Conservation (phyloP, 2,113 vertebrate genomes). For the Heteronetta atricapilla region DNA sequence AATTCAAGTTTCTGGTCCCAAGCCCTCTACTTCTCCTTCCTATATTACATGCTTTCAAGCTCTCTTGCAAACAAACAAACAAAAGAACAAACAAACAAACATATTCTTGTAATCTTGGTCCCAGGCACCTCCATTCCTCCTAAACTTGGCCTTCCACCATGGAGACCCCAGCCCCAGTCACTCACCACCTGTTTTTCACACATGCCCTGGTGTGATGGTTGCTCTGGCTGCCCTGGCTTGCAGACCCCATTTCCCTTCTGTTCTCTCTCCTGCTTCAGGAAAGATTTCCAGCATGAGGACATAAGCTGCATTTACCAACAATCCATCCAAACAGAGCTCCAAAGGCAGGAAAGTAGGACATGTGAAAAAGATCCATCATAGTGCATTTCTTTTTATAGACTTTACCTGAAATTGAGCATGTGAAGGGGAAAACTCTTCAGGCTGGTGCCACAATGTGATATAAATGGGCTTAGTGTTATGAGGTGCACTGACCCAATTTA, state of each 20-base stretch:
- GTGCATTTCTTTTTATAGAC: neutral
- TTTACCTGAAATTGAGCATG: fast-evolving
- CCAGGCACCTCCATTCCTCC: neutral
- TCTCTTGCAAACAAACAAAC: neutral
- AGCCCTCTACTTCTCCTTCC: neutral
- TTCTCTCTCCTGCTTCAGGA: neutral
- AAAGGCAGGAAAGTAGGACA: neutral
- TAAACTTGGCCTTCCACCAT: neutral
- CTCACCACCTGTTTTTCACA: neutral
- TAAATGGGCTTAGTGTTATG: neutral
- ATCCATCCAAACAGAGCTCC: neutral
- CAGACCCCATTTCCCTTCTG: neutral
- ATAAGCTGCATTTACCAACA: neutral
- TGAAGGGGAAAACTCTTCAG: neutral
- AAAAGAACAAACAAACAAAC: neutral
- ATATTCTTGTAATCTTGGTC: neutral
- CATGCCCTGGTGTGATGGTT: neutral
- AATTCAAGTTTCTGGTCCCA: neutral
- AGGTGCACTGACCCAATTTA: neutral
- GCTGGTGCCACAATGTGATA: neutral
- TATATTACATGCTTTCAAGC: neutral
- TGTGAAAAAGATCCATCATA: neutral
- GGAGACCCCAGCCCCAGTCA: neutral
- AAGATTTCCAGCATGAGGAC: neutral
- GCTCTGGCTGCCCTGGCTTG: neutral